Conservation (phyloP, 2,113 vertebrate genomes). For the Odontesthes bonariensis region DNA sequence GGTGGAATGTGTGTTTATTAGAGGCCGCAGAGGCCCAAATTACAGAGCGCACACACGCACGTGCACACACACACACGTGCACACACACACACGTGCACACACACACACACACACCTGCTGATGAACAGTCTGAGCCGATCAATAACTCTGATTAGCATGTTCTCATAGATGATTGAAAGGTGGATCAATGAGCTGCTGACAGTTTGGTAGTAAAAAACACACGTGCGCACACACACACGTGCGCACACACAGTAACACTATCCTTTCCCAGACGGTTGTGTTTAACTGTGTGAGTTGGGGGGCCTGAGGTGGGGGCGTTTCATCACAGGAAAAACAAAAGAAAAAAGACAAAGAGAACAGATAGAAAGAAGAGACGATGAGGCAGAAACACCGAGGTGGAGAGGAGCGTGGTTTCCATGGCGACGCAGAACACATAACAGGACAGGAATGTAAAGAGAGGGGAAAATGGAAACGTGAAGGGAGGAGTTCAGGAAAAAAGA, state of each 20-base stretch:
- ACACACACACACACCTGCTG: not conserved
- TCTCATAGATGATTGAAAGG: no score
- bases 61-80: no score
- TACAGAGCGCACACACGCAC: not conserved
- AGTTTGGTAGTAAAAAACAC: no score
- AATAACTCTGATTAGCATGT: no score
- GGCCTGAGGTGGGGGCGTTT: not conserved
- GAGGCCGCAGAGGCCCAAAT: not conserved
- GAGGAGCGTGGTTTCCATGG: constrained; percentile 25
- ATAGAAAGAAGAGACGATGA: not conserved
- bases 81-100: no score
- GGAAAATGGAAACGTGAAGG: not conserved
- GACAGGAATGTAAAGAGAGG: constrained; percentile 45
- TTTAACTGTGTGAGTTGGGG: not conserved
- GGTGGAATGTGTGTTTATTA: constrained; percentile 8
- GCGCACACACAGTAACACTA: not conserved
- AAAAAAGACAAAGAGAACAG: not conserved
- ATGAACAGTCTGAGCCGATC: no score
- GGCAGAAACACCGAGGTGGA: not conserved
- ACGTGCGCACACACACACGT: no score
- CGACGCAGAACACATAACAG: constrained; percentile 36
- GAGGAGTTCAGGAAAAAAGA: not conserved
- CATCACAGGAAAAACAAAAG: not conserved
- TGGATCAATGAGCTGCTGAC: no score
- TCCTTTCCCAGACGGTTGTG: constrained; percentile 13